Evolutionary conservation across 2,797 vertebrate genomes (phyloP), one percentile per base, ranked within the genome.

Genomic region (Allobates femoralis): DNA sequence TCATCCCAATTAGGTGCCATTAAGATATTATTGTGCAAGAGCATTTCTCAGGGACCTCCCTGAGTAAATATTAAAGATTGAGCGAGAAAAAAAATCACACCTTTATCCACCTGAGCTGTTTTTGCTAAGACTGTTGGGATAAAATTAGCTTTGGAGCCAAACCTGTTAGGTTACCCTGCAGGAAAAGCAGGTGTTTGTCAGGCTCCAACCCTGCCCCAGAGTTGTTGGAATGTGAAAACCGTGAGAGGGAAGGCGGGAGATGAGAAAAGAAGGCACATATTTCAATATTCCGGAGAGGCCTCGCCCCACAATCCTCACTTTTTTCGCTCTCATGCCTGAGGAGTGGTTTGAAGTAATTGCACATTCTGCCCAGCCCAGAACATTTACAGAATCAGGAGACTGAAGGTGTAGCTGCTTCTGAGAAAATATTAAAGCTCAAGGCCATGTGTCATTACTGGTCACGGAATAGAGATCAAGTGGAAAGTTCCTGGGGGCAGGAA

Each of bases 131-230:
- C 79, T 18, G 51, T 83, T 87, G 89, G 86, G 86, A 85, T 87
- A 88, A 89, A 88, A 92, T 92, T 86, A 86, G 83, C 85, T 1
- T 5, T 79, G 84, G 91, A 89, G 84, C 85, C 89, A 89, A 91
- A 92, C 90, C 0, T 12, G 90, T 92, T 86, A 34, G 78, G 85
- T 90, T 87, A 88, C 89, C 71, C 81, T 91, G 85, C 2, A 14
- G 18, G 79, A 88, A 90, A 84, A 81, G 77, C 80, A 88, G 80
- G 78, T 82, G 55, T 51, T 79, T 84, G 77, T 41, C 32, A 90
- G 85, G 69, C 90, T 93, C 91, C 91, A 88, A 90, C 92, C 87
- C 90, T 90, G 75, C 0, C 0, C 67, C 83, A 53, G 21, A 15
- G 88, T 21, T 19, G 80, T 75, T 86, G 89, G 87, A 90, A 91